These are phyloP conservation scores for Chaetops frenatus DNA, from an alignment of 2,113 vertebrate species.

Conservation along the genomic window DNA sequence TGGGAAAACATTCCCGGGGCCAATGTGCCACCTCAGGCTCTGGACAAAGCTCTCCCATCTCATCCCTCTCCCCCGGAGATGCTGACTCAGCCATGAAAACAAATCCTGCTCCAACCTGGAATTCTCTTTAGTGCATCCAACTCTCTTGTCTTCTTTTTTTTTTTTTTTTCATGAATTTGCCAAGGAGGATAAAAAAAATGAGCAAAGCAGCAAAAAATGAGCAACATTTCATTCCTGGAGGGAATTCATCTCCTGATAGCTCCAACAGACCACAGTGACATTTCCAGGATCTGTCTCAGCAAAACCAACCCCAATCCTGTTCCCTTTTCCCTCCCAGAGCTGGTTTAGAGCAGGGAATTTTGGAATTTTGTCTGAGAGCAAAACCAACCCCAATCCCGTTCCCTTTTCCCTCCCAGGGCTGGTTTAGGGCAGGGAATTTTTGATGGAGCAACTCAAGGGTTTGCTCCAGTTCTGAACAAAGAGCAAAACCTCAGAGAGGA, in stretches of 20 bases:
- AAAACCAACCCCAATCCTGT: background rate
- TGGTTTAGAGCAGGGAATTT: background rate
- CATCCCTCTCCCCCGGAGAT: background rate
- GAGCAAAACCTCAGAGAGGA: background rate
- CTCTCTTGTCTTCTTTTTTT: accelerated
- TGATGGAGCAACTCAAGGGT: background rate
- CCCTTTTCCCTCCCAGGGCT: background rate
- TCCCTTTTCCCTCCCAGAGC: background rate
- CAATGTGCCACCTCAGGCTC: background rate
- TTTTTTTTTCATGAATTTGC: background rate
- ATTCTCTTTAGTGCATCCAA: background rate
- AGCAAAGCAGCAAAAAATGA: background rate
- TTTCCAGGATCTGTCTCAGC: background rate
- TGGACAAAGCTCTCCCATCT: background rate
- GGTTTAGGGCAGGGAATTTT: background rate
- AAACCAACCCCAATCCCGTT: background rate
- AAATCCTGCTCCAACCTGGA: background rate
- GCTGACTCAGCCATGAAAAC: background rate
- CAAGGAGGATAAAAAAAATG: background rate
- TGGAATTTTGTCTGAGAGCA: background rate
- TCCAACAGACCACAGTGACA: background rate
- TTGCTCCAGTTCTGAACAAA: background rate
- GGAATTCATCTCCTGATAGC: background rate
- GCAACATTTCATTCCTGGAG: background rate
- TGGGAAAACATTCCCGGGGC: background rate